These are phyloP conservation scores for Ariopsis seemanni DNA, from an alignment of 2,113 vertebrate species.

Conservation along the genomic window DNA sequence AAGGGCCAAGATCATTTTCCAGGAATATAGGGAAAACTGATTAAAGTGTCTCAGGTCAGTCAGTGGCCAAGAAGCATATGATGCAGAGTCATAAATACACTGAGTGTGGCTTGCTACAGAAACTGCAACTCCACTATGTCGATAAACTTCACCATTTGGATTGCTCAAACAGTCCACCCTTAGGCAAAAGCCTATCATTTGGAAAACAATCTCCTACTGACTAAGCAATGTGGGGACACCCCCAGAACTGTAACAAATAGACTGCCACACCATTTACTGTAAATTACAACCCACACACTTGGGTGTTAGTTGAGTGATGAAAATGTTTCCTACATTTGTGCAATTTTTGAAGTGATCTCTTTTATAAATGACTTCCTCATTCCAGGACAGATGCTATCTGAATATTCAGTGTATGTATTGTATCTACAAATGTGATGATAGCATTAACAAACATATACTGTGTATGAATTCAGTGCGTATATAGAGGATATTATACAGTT, in stretches of 20 bases:
- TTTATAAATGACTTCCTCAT: neutral
- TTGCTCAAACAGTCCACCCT: neutral
- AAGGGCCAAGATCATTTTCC: conserved; percentile 15
- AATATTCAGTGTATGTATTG: neutral
- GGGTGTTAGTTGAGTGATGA: neutral
- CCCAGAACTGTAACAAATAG: conserved; percentile 7
- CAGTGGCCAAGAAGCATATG: conserved; percentile 8
- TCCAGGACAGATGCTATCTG: neutral
- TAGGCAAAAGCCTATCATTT: neutral
- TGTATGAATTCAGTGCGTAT: neutral
- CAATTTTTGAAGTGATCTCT: neutral
- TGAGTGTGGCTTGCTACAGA: neutral
- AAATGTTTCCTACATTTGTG: neutral
- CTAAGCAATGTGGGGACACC: neutral
- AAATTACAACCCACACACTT: conserved; percentile 5
- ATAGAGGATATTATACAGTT: too few species aligned
- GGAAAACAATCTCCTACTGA: conserved; percentile 5
- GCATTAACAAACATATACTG: neutral
- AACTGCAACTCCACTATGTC: neutral
- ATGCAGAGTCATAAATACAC: conserved; percentile 4
- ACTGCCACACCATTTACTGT: neutral
- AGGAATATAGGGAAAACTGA: neutral
- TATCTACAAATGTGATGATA: neutral
- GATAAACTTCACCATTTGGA: neutral
- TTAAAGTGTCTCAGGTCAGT: neutral